A percentile compares a stretch with the other conserved stretches of the same genome.
phyloP scores from a whole-genome alignment of 2,888 invertebrate genomes.

The Lasioglossum leucozonium region DNA sequence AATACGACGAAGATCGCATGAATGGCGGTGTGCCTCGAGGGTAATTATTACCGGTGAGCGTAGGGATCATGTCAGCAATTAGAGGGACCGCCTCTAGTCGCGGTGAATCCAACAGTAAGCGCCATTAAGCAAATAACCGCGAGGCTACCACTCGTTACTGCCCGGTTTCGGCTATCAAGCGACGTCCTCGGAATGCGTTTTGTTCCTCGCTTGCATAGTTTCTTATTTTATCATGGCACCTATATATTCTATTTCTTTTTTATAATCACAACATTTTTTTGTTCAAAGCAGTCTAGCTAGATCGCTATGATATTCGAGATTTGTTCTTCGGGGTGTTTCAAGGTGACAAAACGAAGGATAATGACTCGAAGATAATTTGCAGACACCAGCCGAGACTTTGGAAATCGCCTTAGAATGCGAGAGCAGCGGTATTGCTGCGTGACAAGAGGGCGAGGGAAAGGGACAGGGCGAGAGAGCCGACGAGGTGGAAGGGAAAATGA shows the following conservation, averaged over 20 bases:
- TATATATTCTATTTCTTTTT: not conserved
- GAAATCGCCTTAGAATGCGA: constrained; percentile 53
- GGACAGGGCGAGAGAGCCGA: constrained; percentile 22
- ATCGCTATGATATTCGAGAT: not conserved
- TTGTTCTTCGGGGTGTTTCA: not conserved
- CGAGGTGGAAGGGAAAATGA: constrained; percentile 46
- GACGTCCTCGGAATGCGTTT: constrained; percentile 16
- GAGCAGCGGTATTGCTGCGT: constrained; percentile 45
- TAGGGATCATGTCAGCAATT: constrained; percentile 77
- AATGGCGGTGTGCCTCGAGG: constrained; percentile 53
- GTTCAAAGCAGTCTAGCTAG: not conserved
- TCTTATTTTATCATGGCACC: not conserved
- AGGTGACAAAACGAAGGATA: constrained; percentile 31
- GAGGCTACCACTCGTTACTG: constrained; percentile 63
- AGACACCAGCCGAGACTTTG: constrained; percentile 38
- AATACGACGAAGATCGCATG: constrained; percentile 30
- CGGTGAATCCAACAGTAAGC: constrained; percentile 73
- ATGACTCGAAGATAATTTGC: constrained; percentile 44
- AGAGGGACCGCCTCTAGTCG: constrained; percentile 74
- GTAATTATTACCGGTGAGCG: constrained; percentile 75
- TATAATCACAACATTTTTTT: not conserved
- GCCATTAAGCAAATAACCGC: constrained; percentile 76
- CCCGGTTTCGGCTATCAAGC: constrained; percentile 52
- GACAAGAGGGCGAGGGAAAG: constrained; percentile 39
- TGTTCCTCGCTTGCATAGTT: not conserved